Evolutionary conservation across 2,797 vertebrate species (phyloP).

Genomic region (Calcarius lapponicus): DNA sequence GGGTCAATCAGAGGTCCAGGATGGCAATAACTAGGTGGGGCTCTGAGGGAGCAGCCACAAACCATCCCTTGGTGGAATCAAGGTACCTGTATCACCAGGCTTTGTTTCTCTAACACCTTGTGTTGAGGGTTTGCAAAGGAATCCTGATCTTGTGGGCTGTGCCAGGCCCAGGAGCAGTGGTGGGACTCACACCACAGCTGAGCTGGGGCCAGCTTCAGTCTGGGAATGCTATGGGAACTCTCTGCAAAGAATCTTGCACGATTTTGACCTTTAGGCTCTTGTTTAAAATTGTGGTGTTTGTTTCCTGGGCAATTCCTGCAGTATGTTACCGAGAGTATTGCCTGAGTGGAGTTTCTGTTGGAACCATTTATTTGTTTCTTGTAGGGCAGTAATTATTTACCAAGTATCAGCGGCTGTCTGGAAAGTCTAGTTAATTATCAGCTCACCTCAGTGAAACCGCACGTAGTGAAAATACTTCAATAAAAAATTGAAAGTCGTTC

Average conservation of each 20-base stretch:
- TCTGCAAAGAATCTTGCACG: neutral
- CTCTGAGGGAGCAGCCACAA: neutral
- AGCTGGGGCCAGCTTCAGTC: neutral
- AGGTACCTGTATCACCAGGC: rapidly evolving
- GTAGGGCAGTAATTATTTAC: slow-evolving; percentile 41
- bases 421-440: slow-evolving; percentile 57
- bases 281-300: neutral
- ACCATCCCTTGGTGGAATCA: neutral
- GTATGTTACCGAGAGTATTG: neutral
- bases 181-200: neutral
- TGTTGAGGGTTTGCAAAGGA: neutral
- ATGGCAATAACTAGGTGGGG: neutral
- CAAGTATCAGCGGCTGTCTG: neutral
- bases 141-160: neutral
- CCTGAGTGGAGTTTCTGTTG: slow-evolving; percentile 12
- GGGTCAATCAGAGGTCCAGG: neutral
- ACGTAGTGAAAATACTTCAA: neutral
- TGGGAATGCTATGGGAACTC: neutral
- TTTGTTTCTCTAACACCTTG: neutral
- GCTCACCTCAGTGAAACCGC: neutral
- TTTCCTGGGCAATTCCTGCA: neutral
- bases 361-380: slow-evolving; percentile 19
- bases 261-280: neutral
- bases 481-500: neutral
- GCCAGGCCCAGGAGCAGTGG: neutral